Percentiles rank a stretch among this genome's conserved stretches.
Evolutionary conservation across 2,888 invertebrate genomes (phyloP).

Genomic region (Cephus pygmeus): DNA sequence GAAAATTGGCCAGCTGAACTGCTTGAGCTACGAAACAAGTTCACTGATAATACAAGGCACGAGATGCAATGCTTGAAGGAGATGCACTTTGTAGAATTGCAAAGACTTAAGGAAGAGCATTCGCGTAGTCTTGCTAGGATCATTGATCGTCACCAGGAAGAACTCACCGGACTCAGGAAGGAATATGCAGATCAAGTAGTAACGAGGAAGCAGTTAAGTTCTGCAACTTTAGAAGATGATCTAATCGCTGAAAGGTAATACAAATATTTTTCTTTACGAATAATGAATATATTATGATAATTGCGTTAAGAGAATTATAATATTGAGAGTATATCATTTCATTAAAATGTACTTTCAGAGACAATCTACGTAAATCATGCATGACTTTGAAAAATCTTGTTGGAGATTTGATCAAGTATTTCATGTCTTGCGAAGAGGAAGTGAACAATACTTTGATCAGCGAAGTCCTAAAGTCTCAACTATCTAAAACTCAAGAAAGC

Average conservation of each 20-base stretch:
- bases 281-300: conserved; percentile 1
- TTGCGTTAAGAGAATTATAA: not conserved
- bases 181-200: conserved; percentile 17
- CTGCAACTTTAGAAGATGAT: conserved; percentile 27
- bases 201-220: not conserved
- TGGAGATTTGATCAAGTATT: conserved; percentile 78
- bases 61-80: conserved; percentile 71
- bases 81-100: conserved; percentile 74
- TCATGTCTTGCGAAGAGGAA: conserved; percentile 82
- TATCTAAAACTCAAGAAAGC: conserved; percentile 23
- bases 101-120: conserved; percentile 49
- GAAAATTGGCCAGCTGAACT: conserved; percentile 82
- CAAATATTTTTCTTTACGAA: not conserved
- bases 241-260: conserved; percentile 73
- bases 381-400: conserved; percentile 75
- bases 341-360: conserved; percentile 65
- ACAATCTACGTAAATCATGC: conserved; percentile 75
- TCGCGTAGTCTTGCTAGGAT: conserved; percentile 38
- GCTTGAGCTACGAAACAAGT: conserved; percentile 77
- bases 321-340: conserved; percentile 3
- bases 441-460: conserved; percentile 80
- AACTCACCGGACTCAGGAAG: conserved; percentile 39
- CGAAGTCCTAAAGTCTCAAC: conserved; percentile 69
- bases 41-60: conserved; percentile 75
- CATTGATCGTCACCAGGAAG: conserved; percentile 47